Conservation (phyloP, 2,888 invertebrate species). For the Eumacrocentrus americanus region DNA sequence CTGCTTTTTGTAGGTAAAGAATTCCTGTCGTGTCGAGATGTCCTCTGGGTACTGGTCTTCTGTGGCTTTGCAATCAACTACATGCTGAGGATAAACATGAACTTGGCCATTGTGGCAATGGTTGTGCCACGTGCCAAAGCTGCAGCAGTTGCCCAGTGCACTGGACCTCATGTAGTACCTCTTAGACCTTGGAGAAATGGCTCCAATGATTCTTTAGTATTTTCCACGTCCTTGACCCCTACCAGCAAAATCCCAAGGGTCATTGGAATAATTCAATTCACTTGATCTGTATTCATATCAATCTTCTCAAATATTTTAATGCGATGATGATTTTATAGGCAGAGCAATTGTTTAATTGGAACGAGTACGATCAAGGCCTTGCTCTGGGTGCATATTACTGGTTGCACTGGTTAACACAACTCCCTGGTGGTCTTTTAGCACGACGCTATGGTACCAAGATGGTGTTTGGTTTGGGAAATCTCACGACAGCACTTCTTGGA, state of each 20-base stretch:
- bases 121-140: conserved; percentile 53
- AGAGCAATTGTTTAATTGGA: conserved; percentile 66
- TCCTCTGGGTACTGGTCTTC: conserved; percentile 71
- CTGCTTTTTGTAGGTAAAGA: conserved; percentile 40
- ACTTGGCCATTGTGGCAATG: conserved; percentile 74
- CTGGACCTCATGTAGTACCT: not conserved
- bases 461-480: conserved; percentile 72
- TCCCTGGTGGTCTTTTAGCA: conserved; percentile 75
- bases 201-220: conserved; percentile 20
- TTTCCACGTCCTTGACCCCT: conserved; percentile 29
- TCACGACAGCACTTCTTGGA: conserved; percentile 69
- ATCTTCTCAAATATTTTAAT: conserved; percentile 7
- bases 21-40: conserved; percentile 56
- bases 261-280: conserved; percentile 21
- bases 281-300: conserved; percentile 4
- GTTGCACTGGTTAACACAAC: conserved; percentile 74
- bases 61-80: conserved; percentile 73
- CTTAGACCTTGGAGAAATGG: conserved; percentile 12
- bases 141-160: conserved; percentile 45
- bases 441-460: conserved; percentile 74
- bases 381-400: conserved; percentile 75
- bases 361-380: conserved; percentile 69
- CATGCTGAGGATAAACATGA: conserved; percentile 72
- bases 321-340: conserved; percentile 31
- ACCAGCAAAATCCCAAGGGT: conserved; percentile 28